A percentile compares a stretch with the other conserved stretches of the same genome.
phyloP scores from a whole-genome alignment of 2,888 invertebrate species.

The Mycogona germanica region DNA sequence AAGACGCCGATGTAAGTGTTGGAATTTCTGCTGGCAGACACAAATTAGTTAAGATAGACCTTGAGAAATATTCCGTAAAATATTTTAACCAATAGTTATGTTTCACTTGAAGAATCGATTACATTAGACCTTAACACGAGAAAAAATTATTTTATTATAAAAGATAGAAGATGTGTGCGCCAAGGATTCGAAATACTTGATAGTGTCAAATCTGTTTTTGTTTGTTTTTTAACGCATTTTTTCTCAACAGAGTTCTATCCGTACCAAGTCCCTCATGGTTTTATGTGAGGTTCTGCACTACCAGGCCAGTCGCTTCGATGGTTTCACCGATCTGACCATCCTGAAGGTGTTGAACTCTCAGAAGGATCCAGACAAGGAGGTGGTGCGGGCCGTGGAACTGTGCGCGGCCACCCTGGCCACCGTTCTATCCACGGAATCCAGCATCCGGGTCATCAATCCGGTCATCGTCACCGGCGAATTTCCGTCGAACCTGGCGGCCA shows the following conservation, averaged over 20 bases:
- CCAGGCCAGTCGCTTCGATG: conserved; percentile 52
- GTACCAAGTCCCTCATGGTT: conserved; percentile 15
- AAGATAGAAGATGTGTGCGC: too few relatives aligned
- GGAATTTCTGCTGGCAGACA: neutral
- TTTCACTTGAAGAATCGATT: too few relatives aligned
- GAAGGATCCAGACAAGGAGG: conserved; percentile 44
- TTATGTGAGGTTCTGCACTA: conserved; percentile 18
- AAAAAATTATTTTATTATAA: too few relatives aligned
- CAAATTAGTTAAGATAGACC: neutral
- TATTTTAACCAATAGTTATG: too few relatives aligned
- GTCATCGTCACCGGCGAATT: conserved; percentile 76
- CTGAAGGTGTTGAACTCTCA: conserved; percentile 81
- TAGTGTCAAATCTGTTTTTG: conserved; percentile 2
- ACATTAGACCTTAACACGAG: too few relatives aligned
- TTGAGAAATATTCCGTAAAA: too few relatives aligned
- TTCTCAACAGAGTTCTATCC: conserved; percentile 11
- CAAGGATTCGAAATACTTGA: too few relatives aligned
- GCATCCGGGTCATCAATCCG: conserved; percentile 61
- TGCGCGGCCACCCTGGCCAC: conserved; percentile 64
- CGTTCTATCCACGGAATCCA: conserved; percentile 65
- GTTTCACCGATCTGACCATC: conserved; percentile 81
- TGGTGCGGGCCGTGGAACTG: conserved; percentile 72
- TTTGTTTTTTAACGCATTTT: neutral
- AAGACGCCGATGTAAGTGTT: conserved; percentile 23
- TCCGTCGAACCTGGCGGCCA: conserved; percentile 79